Base-by-base conservation (phyloP, 2,888 invertebrate genomes). In the Spisula solida region DNA sequence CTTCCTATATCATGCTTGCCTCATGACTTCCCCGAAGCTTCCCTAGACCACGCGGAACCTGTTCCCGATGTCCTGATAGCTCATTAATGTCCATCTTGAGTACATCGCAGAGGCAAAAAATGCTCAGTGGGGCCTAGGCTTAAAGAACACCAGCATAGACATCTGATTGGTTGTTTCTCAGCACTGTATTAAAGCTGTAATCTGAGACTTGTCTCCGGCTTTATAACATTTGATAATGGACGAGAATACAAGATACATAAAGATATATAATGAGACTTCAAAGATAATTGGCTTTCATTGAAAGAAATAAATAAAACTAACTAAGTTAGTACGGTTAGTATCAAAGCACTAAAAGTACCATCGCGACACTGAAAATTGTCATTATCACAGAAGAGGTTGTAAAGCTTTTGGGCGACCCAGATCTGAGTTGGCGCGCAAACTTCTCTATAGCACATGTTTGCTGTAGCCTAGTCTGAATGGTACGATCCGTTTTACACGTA, bases 351-450 rank as follows among this genome's bases (percentile, higher is more conserved):
- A 90, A 10, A 41, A 70, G 60, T 25, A 83, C 55, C 41, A 83
- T 8, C 0, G n/a, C 34, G 12, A 88, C 5, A 82, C 83, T 87
- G 14, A 90, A 10, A 4, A 88, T 12, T 8, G 86, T 31, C 51
- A 89, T 81, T 5, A 85, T 4, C 25, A 92, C 1, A 0, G 87
- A 85, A 41, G 87, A 82, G 51, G 60, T 41, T 10, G 88, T 81
- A 14, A 87, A 20, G n/a, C 48, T 47, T 25, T 82, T 34, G 20
- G 79, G 48, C 4, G 89, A 86, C 10, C 88, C 86, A 29, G 89
- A 90, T 48, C 92, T 86, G 20, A 91, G 88, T 16, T 92, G 89
- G 60, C 92, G 92, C 51, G 86, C 79, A 82, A 88, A 92, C 6
- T 81, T 60, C 12, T 80, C 29, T 20, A 92, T 79, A 60, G 90